Conservation (phyloP, 1,140 invertebrate genomes). For the Pogonomyrmex californicus region DNA sequence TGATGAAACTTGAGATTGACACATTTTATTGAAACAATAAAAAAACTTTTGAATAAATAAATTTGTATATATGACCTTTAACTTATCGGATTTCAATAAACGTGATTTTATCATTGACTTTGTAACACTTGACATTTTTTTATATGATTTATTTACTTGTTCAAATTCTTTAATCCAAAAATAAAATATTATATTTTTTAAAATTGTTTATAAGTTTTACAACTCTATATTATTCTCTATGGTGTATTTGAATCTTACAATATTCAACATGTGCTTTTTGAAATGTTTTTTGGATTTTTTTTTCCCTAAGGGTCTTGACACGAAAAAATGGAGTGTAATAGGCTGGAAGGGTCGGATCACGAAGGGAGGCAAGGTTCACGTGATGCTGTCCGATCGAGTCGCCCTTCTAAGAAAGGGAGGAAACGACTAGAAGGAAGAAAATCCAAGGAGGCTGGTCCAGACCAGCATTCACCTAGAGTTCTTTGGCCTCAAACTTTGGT, state of each 20-base stretch:
- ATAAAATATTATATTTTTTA: not conserved
- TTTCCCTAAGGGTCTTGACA: slow-evolving; percentile 13
- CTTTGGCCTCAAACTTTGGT: slow-evolving; percentile 32
- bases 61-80: not conserved
- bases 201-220: not conserved
- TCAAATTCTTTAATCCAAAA: not conserved
- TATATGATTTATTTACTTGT: not conserved
- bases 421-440: slow-evolving; percentile 43
- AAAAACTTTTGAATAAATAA: slow-evolving; percentile 16
- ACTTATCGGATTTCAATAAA: slow-evolving; percentile 42
- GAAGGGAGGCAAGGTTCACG: not conserved
- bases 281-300: not conserved
- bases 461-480: slow-evolving; percentile 53
- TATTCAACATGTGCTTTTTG: slow-evolving; percentile 23
- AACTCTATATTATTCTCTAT: not conserved
- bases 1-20: slow-evolving; percentile 10
- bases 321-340: slow-evolving; percentile 38
- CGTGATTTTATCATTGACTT: not conserved
- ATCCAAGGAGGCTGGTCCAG: slow-evolving; percentile 48
- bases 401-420: slow-evolving; percentile 49
- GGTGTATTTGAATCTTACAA: not conserved
- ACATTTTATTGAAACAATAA: slow-evolving; percentile 10
- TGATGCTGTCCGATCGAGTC: slow-evolving; percentile 64
- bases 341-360: slow-evolving; percentile 8
- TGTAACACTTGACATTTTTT: not conserved